phyloP scores from a whole-genome alignment of 2,888 invertebrate genomes.

The Athetis lepigone region DNA sequence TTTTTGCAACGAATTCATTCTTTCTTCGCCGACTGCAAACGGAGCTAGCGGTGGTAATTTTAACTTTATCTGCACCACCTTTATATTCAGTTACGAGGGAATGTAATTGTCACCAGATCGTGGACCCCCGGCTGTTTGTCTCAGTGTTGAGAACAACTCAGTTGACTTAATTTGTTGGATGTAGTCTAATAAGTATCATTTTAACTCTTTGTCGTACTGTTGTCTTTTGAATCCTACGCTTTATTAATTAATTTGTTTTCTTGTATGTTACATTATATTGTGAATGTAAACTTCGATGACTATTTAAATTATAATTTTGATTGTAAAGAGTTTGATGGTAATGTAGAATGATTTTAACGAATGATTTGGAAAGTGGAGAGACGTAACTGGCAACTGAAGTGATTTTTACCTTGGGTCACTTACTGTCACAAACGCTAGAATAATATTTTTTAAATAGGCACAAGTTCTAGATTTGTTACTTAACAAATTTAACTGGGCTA shows the following conservation, averaged over 20 bases:
- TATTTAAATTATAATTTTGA: background rate
- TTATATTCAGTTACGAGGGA: conserved; percentile 48
- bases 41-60: conserved; percentile 23
- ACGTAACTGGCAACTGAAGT: too few relatives aligned
- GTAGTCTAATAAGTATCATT: conserved; percentile 32
- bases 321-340: background rate
- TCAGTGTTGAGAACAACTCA: conserved; percentile 37
- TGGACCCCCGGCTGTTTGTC: conserved; percentile 43
- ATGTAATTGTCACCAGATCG: conserved; percentile 56
- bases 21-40: conserved; percentile 9
- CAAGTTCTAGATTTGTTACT: too few relatives aligned
- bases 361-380: too few relatives aligned
- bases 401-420: too few relatives aligned
- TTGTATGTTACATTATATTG: conserved; percentile 17
- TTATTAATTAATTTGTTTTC: conserved; percentile 31
- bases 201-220: conserved; percentile 13
- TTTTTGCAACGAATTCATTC: conserved; percentile 22
- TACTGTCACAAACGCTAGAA: too few relatives aligned
- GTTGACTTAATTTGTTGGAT: conserved; percentile 38
- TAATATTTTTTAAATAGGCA: too few relatives aligned
- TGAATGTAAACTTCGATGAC: background rate
- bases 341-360: too few relatives aligned
- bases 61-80: conserved; percentile 52
- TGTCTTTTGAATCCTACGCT: conserved; percentile 3
- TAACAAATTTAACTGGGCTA: background rate